Conservation (phyloP, 2,113 vertebrate genomes). For the Ardeotis arabs region DNA sequence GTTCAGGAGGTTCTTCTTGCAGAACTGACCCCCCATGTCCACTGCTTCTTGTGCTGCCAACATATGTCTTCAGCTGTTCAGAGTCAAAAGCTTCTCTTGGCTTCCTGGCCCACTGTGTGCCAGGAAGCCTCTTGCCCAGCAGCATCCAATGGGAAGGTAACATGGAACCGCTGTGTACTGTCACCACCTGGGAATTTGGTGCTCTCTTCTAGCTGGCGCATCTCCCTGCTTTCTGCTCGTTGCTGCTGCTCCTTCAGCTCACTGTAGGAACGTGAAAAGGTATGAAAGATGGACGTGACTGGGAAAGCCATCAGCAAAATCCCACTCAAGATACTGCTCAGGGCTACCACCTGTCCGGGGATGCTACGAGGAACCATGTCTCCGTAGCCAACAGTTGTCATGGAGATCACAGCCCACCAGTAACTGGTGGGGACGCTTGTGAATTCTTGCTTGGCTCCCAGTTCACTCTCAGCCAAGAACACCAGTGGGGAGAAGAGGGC, state of each 20-base stretch:
- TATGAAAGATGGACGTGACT: conserved; percentile 96
- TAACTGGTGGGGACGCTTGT: conserved; percentile 94
- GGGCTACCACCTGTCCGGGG: conserved; percentile 93
- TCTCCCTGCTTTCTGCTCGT: conserved; percentile 76
- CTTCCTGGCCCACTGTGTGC: neutral
- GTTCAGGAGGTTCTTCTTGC: neutral
- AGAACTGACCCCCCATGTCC: neutral
- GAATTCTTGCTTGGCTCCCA: conserved; percentile 95
- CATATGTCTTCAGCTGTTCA: neutral
- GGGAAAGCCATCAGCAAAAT: conserved; percentile 98
- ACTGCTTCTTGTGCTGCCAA: conserved; percentile 28
- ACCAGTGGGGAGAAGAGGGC: conserved; percentile 93
- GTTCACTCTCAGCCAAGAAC: conserved; percentile 91
- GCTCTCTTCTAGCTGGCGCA: conserved; percentile 79
- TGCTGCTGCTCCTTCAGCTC: conserved; percentile 93
- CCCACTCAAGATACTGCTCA: conserved; percentile 95
- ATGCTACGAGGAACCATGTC: conserved; percentile 98
- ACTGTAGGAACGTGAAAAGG: conserved; percentile 93
- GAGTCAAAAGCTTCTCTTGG: neutral
- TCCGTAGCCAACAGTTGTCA: conserved; percentile 97
- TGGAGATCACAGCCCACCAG: conserved; percentile 99
- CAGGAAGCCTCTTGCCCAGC: neutral
- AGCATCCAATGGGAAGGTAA: neutral
- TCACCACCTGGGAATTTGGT: conserved; percentile 67
- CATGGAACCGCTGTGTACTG: conserved; percentile 68